Evolutionary conservation across 2,888 invertebrate genomes (phyloP), one percentile per base, ranked within the genome.

Genomic region (Ceriagrion tenellum): DNA sequence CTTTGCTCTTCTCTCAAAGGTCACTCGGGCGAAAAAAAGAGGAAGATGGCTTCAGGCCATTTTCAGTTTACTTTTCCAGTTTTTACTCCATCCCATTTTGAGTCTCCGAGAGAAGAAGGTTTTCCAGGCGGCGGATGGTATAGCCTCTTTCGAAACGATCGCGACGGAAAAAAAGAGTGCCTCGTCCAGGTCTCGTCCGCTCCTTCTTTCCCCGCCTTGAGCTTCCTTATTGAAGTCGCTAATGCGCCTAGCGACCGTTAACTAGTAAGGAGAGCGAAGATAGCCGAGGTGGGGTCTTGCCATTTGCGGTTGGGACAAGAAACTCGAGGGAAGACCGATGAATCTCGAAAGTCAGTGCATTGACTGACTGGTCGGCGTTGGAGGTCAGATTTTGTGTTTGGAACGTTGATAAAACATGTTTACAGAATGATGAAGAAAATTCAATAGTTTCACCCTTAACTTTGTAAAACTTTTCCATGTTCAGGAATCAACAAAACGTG

Each of bases 191-290:
- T 74, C 93, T 93, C 89, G 35, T n/a, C 55, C 18, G 23, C 81
- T 35, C 35, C 81, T 81, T 81, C 26, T 26, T 81, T 35, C 0
- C 13, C 81, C 3, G 12, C 89, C 55, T 63, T 20, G 35, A 20
- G 93, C 69, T 93, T 93, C 93, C 93, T 93, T 93, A 93, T 93
- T 93, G 69, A 93, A 93, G 63, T 74, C 93, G 69, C 93, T n/a
- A 93, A 93, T 69, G 93, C 69, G n/a, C 26, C 74, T 69, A 81
- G 81, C 47, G 93, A 69, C 93, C 93, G 93, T 93, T 93, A 93
- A 93, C 93, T 93, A 63, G 93, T 93, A 93, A 93, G 69, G 93
- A 47, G 93, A 93, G 69, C 69, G 93, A 26, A 40, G 93, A 69
- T 81, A 69, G 63, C 91, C 63, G 40, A 63, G 89, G 26, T 26